These are phyloP conservation scores for Leptopilina drosophilae DNA, from an alignment of 2,888 invertebrate species.

Conservation along the genomic window DNA sequence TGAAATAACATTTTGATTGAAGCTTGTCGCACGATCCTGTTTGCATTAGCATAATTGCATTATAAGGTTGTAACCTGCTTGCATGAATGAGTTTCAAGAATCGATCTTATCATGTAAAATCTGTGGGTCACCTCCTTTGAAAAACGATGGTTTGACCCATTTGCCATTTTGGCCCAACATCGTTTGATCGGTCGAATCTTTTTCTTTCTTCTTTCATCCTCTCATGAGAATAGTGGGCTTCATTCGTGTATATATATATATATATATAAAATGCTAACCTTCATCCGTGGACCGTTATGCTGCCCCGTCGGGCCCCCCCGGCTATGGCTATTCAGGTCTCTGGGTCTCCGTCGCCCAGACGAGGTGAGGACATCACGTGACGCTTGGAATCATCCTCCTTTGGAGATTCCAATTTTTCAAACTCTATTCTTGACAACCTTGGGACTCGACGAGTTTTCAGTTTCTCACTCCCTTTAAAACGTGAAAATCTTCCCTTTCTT, in stretches of 20 bases:
- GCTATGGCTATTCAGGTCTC: slow-evolving; percentile 76
- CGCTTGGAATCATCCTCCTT: slow-evolving; percentile 54
- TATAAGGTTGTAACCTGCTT: slow-evolving; percentile 17
- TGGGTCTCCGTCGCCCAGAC: slow-evolving; percentile 68
- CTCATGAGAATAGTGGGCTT: slow-evolving; percentile 48
- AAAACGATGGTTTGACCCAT: slow-evolving; percentile 33
- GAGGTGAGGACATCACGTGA: slow-evolving; percentile 54
- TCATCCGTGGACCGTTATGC: slow-evolving; percentile 76
- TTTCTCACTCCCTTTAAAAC: slow-evolving; percentile 3
- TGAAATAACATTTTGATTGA: slow-evolving; percentile 3
- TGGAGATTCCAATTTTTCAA: slow-evolving; percentile 49
- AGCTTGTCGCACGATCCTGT: neutral
- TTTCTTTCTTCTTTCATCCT: slow-evolving; percentile 44
- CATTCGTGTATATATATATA: slow-evolving; percentile 2
- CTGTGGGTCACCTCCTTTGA: slow-evolving; percentile 37
- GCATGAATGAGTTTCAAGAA: slow-evolving; percentile 31
- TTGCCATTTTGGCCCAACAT: slow-evolving; percentile 37
- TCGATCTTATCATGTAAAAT: slow-evolving; percentile 26
- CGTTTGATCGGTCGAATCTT: slow-evolving; percentile 36
- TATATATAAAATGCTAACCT: slow-evolving; percentile 64
- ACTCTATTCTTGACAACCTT: slow-evolving; percentile 23
- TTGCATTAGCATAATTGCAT: slow-evolving; percentile 34
- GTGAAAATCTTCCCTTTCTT: neutral
- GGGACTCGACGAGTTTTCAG: neutral
- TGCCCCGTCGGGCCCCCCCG: slow-evolving; percentile 72